Percentiles rank a stretch among this genome's conserved stretches.
Evolutionary conservation across 2,113 vertebrate genomes (phyloP).

Genomic region (Protobothrops mucrosquamatus): DNA sequence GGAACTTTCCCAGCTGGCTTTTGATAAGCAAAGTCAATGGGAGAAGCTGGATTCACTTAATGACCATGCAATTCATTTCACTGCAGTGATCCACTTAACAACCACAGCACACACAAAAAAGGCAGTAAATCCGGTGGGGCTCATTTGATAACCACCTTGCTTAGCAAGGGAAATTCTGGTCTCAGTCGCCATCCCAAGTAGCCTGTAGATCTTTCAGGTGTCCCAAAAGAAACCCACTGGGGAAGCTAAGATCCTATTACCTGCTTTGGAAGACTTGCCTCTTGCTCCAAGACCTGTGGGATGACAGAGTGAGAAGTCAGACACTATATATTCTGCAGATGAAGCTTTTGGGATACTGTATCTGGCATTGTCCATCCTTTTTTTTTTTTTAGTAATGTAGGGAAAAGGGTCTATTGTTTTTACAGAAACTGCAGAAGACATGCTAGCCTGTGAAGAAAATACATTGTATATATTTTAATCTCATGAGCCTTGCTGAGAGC

Average conservation of each 20-base stretch:
- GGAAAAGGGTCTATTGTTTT: too few species aligned
- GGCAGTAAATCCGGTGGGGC: not conserved
- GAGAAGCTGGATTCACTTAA: not conserved
- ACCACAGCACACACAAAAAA: not conserved
- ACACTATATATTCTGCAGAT: not conserved
- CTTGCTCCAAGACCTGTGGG: not conserved
- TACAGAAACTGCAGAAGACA: too few species aligned
- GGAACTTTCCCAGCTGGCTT: not conserved
- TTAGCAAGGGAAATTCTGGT: not conserved
- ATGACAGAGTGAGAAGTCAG: not conserved
- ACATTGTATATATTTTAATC: too few species aligned
- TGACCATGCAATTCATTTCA: not conserved
- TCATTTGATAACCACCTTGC: not conserved
- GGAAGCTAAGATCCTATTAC: not conserved
- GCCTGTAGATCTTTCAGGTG: not conserved
- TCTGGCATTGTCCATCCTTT: too few species aligned
- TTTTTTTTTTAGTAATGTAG: too few species aligned
- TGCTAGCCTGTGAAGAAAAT: too few species aligned
- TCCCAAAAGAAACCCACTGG: not conserved
- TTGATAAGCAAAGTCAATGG: not conserved
- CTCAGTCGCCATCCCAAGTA: not conserved
- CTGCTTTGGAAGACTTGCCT: constrained; percentile 24
- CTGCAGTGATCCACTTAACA: not conserved
- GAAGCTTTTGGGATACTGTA: not conserved
- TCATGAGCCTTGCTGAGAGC: too few species aligned